Conservation (phyloP, 2,888 invertebrate genomes). For the Polietes domitor region DNA sequence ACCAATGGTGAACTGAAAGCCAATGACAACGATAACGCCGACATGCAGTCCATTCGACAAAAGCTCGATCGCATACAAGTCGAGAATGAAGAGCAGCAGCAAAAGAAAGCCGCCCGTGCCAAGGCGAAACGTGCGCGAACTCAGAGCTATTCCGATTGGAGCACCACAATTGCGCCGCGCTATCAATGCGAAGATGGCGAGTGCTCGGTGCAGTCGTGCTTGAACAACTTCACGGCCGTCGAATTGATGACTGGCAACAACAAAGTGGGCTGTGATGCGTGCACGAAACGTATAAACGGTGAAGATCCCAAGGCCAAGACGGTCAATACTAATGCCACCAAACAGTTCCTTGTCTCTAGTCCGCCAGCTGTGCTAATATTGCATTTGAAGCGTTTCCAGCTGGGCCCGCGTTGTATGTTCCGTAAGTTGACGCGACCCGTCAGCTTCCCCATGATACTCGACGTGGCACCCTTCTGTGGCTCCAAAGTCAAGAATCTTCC, state of each 20-base stretch:
- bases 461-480: constrained; percentile 95
- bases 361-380: constrained; percentile 97
- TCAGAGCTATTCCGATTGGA: constrained; percentile 80
- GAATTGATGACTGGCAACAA: constrained; percentile 96
- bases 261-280: constrained; percentile 95
- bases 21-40: constrained; percentile 53
- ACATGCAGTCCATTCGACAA: constrained; percentile 64
- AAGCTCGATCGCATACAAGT: constrained; percentile 68
- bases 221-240: constrained; percentile 94
- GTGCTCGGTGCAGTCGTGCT: constrained; percentile 92
- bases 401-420: constrained; percentile 87
- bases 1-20: constrained; percentile 67
- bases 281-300: constrained; percentile 88
- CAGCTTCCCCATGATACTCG: constrained; percentile 91
- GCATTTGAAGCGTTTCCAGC: constrained; percentile 97
- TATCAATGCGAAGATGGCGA: constrained; percentile 89
- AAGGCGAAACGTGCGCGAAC: constrained; percentile 77
- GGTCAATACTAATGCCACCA: constrained; percentile 90
- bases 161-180: constrained; percentile 84
- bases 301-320: constrained; percentile 86
- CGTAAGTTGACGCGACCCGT: constrained; percentile 93
- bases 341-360: constrained; percentile 92
- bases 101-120: constrained; percentile 66
- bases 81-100: constrained; percentile 57
- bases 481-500: constrained; percentile 84